Conservation (phyloP, 2,113 vertebrate species). For the Ancistrus triradiatus region DNA sequence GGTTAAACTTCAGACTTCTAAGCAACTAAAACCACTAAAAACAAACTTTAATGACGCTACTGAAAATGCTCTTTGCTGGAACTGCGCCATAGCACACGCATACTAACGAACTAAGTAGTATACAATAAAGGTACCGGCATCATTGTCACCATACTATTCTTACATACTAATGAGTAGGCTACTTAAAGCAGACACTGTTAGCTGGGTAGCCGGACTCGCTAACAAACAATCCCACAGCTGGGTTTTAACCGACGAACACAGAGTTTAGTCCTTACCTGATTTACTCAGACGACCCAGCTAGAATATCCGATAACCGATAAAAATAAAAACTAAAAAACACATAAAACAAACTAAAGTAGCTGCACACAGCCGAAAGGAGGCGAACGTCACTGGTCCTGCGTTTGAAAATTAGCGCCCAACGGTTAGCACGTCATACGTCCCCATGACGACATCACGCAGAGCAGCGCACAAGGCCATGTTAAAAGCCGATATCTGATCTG, state of each 20-base stretch:
- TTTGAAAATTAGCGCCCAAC: constrained; percentile 77
- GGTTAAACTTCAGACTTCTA: too few species aligned
- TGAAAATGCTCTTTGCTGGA: too few species aligned
- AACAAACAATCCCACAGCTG: neutral
- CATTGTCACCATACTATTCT: too few species aligned
- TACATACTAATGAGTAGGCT: too few species aligned
- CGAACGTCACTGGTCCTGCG: neutral
- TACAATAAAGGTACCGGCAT: too few species aligned
- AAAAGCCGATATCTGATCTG: neutral
- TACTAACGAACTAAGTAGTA: too few species aligned
- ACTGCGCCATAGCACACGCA: too few species aligned
- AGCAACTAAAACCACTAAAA: too few species aligned
- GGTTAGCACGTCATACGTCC: constrained; percentile 51
- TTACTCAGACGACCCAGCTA: neutral
- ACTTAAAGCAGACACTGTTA: neutral
- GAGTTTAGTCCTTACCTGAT: neutral
- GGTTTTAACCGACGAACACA: neutral
- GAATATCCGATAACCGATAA: neutral
- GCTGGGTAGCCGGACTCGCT: neutral
- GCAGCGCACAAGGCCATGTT: neutral
- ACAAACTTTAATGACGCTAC: too few species aligned
- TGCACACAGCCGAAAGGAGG: neutral
- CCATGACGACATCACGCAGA: constrained; percentile 45
- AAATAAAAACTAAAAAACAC: neutral
- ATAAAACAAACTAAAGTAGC: neutral